phyloP scores from a whole-genome alignment of 2,888 invertebrate species.

The Cataglyphis livida region DNA sequence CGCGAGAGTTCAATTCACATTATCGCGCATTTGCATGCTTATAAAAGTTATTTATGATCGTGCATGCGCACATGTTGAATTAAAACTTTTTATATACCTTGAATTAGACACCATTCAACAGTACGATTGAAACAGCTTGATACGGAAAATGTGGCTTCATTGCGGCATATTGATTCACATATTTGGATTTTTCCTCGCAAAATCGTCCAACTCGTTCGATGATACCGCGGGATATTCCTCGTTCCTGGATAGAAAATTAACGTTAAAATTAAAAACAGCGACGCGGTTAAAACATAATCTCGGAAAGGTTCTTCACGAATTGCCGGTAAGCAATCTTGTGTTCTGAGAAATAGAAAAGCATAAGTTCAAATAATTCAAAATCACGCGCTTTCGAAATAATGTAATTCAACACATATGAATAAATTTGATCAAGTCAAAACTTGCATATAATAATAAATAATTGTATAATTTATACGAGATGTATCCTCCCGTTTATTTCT shows the following conservation, averaged over 20 bases:
- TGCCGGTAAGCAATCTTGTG: conserved; percentile 26
- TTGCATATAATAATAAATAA: not conserved
- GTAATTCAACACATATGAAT: not conserved
- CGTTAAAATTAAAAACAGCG: conserved; percentile 43
- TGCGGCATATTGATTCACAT: conserved; percentile 1
- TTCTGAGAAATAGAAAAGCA: not conserved
- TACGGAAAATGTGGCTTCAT: conserved; percentile 14
- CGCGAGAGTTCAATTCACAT: not conserved
- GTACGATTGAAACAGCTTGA: not conserved
- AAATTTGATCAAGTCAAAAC: not conserved
- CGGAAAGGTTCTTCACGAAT: conserved; percentile 35
- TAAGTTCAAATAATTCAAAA: not conserved
- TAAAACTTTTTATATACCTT: conserved; percentile 19
- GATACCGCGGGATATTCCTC: not conserved
- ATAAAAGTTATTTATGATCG: conserved; percentile 28
- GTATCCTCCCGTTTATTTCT: not conserved
- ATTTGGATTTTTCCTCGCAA: conserved; percentile 20
- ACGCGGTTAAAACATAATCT: conserved; percentile 48
- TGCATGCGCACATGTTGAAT: not conserved
- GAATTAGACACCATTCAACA: not conserved
- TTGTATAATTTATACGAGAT: not conserved
- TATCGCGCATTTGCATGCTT: conserved; percentile 14
- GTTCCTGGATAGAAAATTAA: conserved; percentile 30
- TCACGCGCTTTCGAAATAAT: not conserved
- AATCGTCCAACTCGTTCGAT: not conserved